Evolutionary conservation across 2,797 vertebrate genomes (phyloP), one percentile per base, ranked within the genome.

Genomic region (Oreortyx pictus): DNA sequence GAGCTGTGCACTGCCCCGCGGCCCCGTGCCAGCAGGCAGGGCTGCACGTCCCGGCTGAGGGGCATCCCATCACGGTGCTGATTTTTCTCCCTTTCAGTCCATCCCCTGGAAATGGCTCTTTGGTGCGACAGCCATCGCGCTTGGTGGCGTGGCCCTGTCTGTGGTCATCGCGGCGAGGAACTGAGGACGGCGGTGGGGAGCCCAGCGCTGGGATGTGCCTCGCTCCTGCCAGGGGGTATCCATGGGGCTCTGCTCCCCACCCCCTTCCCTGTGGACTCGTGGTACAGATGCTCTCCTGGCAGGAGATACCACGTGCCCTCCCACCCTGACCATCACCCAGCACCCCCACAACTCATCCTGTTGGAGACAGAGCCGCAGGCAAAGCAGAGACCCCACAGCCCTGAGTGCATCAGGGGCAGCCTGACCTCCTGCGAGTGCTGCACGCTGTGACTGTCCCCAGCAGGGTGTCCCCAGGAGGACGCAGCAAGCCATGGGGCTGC

Each of bases 41-140:
- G 52, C 31, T 31, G 71, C 66, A 16, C 4, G 11, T n/a, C 61
- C 73, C 33, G 1, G n/a, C 2, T 2, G 35, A 31, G 46, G 2
- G 2, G 0, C 47, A 18, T 27, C 50, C 62, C 9, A 0, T 88
- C 44, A 72, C 29, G 6, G 23, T 1, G 0, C 29, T 1, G 6
- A 33, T 80, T 74, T 75, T 18, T 57, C 67, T 93, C 73, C 83
- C 29, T 65, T 50, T 14, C 94, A 99, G 99, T 98, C 98, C 86
- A 97, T 99, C 92, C 99, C 98, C 50, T 99, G 99, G 99, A 99
- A 99, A 97, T 99, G 99, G 99, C 98, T 99, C 65, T 99, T 99
- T 2, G 99, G 99, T 3, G 99, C 99, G 1, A 99, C 99, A 0
- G 99, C 99, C 3, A 98, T 99, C 29, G 99, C 99, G 23, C 98